A percentile compares a stretch with the other conserved stretches of the same genome.
phyloP scores from a whole-genome alignment of 2,113 vertebrate species.

The Toxostoma redivivum region DNA sequence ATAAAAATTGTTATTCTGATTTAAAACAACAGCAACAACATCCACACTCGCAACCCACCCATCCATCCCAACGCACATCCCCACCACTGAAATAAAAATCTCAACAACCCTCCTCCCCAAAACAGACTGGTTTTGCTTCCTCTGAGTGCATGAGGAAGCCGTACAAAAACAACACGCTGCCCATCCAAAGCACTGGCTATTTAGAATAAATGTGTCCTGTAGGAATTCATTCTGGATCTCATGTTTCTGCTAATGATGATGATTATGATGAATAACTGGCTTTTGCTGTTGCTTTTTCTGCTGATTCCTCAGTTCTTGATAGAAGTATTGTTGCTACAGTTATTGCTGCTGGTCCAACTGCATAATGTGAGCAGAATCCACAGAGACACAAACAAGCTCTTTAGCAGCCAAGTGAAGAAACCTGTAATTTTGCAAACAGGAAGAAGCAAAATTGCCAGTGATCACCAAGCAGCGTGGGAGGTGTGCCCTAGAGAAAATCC shows the following conservation, averaged over 20 bases:
- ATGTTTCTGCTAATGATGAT: conserved; percentile 14
- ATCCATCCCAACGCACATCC: not conserved
- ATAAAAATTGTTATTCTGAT: not conserved
- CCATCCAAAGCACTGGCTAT: not conserved
- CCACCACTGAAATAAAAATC: not conserved
- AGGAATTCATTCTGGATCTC: conserved; percentile 15
- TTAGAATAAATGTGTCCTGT: not conserved
- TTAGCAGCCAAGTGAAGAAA: not conserved
- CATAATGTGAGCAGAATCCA: not conserved
- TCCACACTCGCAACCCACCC: too few relatives aligned
- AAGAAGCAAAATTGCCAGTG: not conserved
- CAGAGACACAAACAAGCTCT: not conserved
- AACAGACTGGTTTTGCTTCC: not conserved
- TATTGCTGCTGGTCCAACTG: conserved; percentile 5
- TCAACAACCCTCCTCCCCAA: not conserved
- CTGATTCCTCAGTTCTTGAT: conserved; percentile 35
- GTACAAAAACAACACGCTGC: not conserved
- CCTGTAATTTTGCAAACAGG: not conserved
- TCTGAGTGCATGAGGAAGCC: not conserved
- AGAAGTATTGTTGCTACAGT: not conserved
- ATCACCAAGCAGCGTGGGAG: not conserved
- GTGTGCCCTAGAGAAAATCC: not conserved
- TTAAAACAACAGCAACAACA: not conserved
- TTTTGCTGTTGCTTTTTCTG: conserved; percentile 22
- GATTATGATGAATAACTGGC: conserved; percentile 49